A percentile compares a stretch with the other conserved stretches of the same genome.
These are phyloP conservation scores for Actenoides lindsayi DNA, from an alignment of 2,113 vertebrate species.

Conservation along the genomic window DNA sequence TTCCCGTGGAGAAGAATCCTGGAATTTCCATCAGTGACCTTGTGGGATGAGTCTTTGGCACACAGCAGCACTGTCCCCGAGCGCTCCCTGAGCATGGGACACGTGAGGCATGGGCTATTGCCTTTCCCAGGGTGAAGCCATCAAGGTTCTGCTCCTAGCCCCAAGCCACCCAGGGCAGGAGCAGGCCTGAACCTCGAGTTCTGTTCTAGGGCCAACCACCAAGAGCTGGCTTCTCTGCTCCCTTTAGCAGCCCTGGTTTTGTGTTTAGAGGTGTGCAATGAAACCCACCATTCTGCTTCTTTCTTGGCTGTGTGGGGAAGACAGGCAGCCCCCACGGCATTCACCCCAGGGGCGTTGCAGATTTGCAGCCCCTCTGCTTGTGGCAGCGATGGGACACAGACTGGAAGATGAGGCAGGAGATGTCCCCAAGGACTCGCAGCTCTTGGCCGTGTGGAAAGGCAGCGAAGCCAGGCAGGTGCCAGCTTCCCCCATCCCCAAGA, in stretches of 20 bases:
- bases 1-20: accelerated
- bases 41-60: accelerated
- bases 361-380: accelerated
- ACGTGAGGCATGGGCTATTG: not conserved
- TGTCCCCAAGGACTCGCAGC: not conserved
- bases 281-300: not conserved
- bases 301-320: not conserved
- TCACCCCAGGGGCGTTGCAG: accelerated
- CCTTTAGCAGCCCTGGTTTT: not conserved
- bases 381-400: not conserved
- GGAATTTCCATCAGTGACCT: not conserved
- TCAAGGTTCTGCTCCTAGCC: not conserved
- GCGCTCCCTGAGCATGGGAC: not conserved
- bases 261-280: not conserved
- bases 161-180: not conserved
- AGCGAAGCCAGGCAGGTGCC: not conserved
- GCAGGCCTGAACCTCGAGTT: not conserved
- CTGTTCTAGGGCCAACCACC: not conserved
- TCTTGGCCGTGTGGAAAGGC: not conserved
- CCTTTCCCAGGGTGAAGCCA: not conserved
- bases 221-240: not conserved
- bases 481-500: not conserved
- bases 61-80: too few species aligned
- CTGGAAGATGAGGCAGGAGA: not conserved
- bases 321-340: not conserved